Conservation (phyloP, 2,888 invertebrate species). For the Trissonchulus latispiculum region DNA sequence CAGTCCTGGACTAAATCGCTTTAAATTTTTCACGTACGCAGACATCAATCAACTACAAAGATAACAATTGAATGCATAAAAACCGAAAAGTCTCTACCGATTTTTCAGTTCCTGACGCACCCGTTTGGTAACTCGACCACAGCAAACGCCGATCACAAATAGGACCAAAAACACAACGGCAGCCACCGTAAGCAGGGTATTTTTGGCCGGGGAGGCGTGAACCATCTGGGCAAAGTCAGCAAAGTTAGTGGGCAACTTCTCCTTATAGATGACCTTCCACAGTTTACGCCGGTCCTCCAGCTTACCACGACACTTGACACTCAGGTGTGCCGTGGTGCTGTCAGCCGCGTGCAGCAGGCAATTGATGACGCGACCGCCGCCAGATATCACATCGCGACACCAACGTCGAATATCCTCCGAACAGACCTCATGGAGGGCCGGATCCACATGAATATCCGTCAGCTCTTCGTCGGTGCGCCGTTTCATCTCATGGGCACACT, state of each 20-base stretch:
- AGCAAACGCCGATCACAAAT: constrained; percentile 82
- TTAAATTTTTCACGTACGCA: too few species aligned
- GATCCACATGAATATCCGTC: constrained; percentile 90
- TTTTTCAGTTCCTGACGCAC: constrained; percentile 49
- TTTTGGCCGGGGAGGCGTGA: too few species aligned
- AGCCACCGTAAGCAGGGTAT: constrained; percentile 65
- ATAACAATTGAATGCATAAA: too few species aligned
- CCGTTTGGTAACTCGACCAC: constrained; percentile 75
- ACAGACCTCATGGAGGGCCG: constrained; percentile 75
- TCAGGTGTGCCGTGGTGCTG: constrained; percentile 28
- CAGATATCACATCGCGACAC: constrained; percentile 59
- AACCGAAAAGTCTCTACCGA: too few species aligned
- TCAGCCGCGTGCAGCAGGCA: constrained; percentile 38
- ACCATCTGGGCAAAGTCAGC: constrained; percentile 71
- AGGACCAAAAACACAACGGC: constrained; percentile 69
- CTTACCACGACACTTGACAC: constrained; percentile 37
- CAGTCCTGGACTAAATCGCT: too few species aligned
- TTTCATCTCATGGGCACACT: constrained; percentile 61
- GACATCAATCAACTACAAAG: too few species aligned
- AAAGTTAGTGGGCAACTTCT: constrained; percentile 64
- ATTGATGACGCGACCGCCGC: constrained; percentile 62
- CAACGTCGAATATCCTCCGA: constrained; percentile 57
- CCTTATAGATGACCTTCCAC: constrained; percentile 47
- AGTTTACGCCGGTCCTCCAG: constrained; percentile 37
- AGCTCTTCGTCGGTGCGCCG: constrained; percentile 70